Percentiles rank a stretch among this genome's conserved stretches.
phyloP scores from a whole-genome alignment of 23 tunicate species.

The Botrylloides violaceus region DNA sequence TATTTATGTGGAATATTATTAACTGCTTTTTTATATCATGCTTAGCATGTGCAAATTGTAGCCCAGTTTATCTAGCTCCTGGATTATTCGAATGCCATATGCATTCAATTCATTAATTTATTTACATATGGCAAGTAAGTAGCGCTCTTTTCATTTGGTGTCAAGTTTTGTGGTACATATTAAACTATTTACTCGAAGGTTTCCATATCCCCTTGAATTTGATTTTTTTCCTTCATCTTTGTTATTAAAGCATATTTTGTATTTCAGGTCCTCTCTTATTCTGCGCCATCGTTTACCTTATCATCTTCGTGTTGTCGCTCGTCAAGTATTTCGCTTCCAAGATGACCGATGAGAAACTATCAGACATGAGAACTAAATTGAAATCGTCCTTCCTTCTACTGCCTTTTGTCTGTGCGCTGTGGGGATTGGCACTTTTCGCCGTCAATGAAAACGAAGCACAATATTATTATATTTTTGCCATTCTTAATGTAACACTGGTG shows the following conservation, averaged over 20 bases:
- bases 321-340: conserved; percentile 54
- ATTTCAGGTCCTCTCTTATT: conserved; percentile 51
- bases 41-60: too few relatives aligned
- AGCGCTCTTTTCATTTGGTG: too few relatives aligned
- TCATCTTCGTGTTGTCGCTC: conserved; percentile 47
- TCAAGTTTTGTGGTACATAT: too few relatives aligned
- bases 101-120: too few relatives aligned
- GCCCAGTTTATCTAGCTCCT: too few relatives aligned
- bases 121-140: too few relatives aligned
- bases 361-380: conserved; percentile 30
- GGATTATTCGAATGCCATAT: too few relatives aligned
- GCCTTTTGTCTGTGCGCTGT: conserved; percentile 24
- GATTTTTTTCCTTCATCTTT: too few relatives aligned
- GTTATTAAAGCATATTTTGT: background rate
- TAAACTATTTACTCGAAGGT: too few relatives aligned
- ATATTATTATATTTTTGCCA: conserved; percentile 48
- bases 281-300: conserved; percentile 29
- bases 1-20: too few relatives aligned
- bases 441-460: conserved; percentile 37
- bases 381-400: conserved; percentile 26
- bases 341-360: conserved; percentile 35
- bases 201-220: too few relatives aligned
- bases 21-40: too few relatives aligned
- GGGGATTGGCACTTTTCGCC: conserved; percentile 53
- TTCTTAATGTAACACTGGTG: conserved; percentile 36